Conservation (phyloP, 2,888 invertebrate species). For the Rhagonycha lutea region DNA sequence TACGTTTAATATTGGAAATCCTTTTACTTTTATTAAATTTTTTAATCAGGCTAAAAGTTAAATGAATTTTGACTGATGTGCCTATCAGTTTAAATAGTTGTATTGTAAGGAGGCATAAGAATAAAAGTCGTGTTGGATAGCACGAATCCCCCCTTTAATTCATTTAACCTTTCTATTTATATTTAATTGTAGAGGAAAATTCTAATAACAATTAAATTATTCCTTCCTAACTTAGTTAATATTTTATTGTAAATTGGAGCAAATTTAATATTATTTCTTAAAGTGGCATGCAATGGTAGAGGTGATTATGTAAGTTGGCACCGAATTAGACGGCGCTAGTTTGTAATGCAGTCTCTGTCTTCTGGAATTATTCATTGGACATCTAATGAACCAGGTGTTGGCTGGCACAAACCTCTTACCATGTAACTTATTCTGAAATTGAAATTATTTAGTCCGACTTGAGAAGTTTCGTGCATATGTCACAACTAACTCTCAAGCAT, state of each 20-base stretch:
- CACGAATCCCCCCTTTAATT: not conserved
- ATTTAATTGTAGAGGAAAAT: not conserved
- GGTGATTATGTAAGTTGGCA: constrained; percentile 30
- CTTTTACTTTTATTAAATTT: not conserved
- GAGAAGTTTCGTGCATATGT: constrained; percentile 16
- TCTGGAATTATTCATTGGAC: constrained; percentile 31
- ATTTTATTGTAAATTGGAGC: not conserved
- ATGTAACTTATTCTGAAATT: constrained; percentile 23
- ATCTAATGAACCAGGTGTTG: constrained; percentile 32
- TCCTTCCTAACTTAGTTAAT: not conserved
- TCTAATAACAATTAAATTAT: not conserved
- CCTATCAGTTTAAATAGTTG: not conserved
- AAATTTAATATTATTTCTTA: not conserved
- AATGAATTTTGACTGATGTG: not conserved
- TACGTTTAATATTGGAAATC: not conserved
- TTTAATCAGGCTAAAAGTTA: not conserved
- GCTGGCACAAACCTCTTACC: constrained; percentile 29
- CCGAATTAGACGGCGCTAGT: constrained; percentile 20
- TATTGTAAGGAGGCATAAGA: not conserved
- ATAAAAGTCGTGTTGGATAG: too few species aligned
- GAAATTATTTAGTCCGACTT: constrained; percentile 22
- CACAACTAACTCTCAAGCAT: constrained; percentile 11
- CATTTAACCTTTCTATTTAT: not conserved
- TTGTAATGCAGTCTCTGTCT: constrained; percentile 30
- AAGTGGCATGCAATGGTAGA: constrained; percentile 20